These are phyloP conservation scores for Acromyrmex heyeri DNA, from an alignment of 1,140 invertebrate species.

Conservation along the genomic window DNA sequence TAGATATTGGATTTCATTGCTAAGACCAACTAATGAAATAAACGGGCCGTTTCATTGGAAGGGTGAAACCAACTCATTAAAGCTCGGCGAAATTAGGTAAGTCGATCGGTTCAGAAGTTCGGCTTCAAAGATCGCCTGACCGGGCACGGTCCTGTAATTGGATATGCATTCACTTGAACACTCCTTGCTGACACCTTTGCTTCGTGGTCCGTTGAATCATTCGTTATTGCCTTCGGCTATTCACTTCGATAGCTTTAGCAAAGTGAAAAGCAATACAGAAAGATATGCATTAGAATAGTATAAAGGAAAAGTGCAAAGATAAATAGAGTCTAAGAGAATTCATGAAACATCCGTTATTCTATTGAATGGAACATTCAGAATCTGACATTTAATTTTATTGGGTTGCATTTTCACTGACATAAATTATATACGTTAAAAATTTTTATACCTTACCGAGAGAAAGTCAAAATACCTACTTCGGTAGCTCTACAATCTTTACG, in stretches of 20 bases:
- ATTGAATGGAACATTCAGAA: neutral
- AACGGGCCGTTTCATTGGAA: conserved; percentile 35
- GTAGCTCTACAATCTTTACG: neutral
- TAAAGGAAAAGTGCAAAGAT: conserved; percentile 6
- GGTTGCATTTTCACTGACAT: neutral
- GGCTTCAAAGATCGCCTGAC: conserved; percentile 65
- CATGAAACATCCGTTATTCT: neutral
- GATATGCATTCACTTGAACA: conserved; percentile 68
- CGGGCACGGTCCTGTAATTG: conserved; percentile 64
- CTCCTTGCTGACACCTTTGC: conserved; percentile 60
- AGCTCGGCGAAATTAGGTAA: conserved; percentile 48
- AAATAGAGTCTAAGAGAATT: neutral
- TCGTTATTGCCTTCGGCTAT: conserved; percentile 50
- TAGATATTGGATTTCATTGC: neutral
- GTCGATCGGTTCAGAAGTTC: conserved; percentile 61
- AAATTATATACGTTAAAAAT: neutral
- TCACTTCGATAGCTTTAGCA: conserved; percentile 9
- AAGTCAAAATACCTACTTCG: conserved; percentile 5
- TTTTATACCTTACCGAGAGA: neutral
- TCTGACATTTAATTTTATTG: conserved; percentile 1
- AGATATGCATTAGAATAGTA: conserved; percentile 24
- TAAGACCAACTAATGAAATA: conserved; percentile 33
- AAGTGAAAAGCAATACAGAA: conserved; percentile 34
- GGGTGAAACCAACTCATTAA: conserved; percentile 53
- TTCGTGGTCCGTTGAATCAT: conserved; percentile 46